Evolutionary conservation across 2,113 vertebrate species (phyloP), one percentile per base, ranked within the genome.

Genomic region (Jacana jacana): DNA sequence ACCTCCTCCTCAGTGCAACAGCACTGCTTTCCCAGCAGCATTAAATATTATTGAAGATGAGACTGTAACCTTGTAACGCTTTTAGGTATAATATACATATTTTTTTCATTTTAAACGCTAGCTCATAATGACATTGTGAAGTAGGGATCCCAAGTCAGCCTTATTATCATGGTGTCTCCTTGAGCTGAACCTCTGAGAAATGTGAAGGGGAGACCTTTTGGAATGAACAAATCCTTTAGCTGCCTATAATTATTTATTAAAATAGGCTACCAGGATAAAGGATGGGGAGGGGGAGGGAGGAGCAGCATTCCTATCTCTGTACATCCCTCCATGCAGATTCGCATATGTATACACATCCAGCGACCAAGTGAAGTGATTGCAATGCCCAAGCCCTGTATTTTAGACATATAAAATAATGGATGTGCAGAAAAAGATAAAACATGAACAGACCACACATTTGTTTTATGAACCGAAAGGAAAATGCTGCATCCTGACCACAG

Each of bases 231-330:
- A 98, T 98, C 97, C 97, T 97, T 97, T 94, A 94, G 95, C 96
- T 94, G 96, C 90, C 97, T 96, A 87, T 97, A 97, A 98, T 98
- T 98, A 98, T 98, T 98, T 98, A 98, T 98, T 98, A 98, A 98
- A 97, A 97, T 93, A 91, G 97, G 94, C 95, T 88, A 86, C 90
- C 75, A n/a, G 95, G 96, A 97, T 91, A 72, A 96, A 95, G 92
- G 92, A 94, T 3, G 78, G 92, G 91, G 95, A 88, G 65, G 84
- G 88, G 91, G 86, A 91, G 95, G 96, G 86, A 90, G 93, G 94
- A 96, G 97, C 97, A 66, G 97, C 97, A 94, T 90, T 93, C 91
- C 88, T 88, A 75, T 93, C 86, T 31, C 78, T n/a, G 57, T 30
- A 33, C 13, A 3, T 78, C 93, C 91, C 84, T 70, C 81, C 23